Base-by-base conservation (phyloP, 2,888 invertebrate genomes). In the Marasmarcha lunaedactyla region DNA sequence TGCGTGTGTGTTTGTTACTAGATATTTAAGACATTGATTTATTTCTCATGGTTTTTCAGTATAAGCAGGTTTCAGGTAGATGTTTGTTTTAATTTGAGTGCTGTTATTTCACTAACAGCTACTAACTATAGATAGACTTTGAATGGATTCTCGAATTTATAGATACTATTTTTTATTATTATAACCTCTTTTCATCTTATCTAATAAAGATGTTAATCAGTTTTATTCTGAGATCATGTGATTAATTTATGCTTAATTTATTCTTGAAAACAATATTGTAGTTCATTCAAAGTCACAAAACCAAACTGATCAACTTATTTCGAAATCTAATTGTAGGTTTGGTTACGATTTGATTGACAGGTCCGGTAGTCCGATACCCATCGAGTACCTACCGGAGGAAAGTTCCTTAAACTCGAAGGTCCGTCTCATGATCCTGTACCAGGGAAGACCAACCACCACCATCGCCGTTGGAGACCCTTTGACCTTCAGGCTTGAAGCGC, bases 401-500 rank as follows among this genome's bases (percentile, higher is more conserved):
- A 95, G 95, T 55, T 93, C 94, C 0, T 73, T 96, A 27, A 95
- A 95, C 64, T 94, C 94, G 0, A 92, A 94, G 62, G 94, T 95
- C 1, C 88, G 94, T 12, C 71, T 95, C 46, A 84, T 91, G 78
- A 95, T 96, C 51, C 69, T 95, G 36, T 96, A 95, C 64, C 94
- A 95, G 77, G 94, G 94, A 34, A 79, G 95, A 50, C 95, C 95
- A 1, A 96, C 95, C 0, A 95, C 95, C 0, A 95, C 95, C 1
- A 95, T 96, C 35, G 95, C 95, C 5, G 95, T 96, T 1, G 95
- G 95, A 1, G 95, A 96, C 71, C 95, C 95, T 0, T 65, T 96
- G 6, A 95, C 95, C 6, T 95, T 96, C 84, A 87, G 93, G 45
- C 70, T 96, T 37, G 95, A 95, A 74, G 90, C 95, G 0, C 92